phyloP scores from a whole-genome alignment of 2,113 vertebrate species.

The Cyprinodon tularosa region DNA sequence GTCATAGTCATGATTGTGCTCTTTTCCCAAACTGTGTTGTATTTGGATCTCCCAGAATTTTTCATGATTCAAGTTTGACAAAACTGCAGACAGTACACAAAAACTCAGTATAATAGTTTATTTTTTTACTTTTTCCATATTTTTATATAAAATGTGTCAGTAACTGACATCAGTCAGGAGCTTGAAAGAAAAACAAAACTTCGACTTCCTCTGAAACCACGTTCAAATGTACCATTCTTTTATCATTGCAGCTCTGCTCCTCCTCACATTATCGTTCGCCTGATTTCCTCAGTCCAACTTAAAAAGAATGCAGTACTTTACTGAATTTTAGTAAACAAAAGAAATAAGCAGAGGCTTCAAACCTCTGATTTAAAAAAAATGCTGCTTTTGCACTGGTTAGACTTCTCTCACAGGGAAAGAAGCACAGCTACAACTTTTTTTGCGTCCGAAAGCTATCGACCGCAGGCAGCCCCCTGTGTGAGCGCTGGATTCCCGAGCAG shows the following conservation, averaged over 20 bases:
- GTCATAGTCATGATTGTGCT: conserved; percentile 52
- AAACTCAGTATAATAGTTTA: conserved; percentile 70
- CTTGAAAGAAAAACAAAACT: conserved; percentile 50
- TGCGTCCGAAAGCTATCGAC: conserved; percentile 38
- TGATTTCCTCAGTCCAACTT: conserved; percentile 55
- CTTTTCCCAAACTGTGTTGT: conserved; percentile 45
- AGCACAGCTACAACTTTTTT: conserved; percentile 70
- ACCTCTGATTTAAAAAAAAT: conserved; percentile 77
- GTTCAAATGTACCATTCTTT: conserved; percentile 79
- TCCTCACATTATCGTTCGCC: conserved; percentile 44
- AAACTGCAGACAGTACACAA: conserved; percentile 74
- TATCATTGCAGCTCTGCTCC: conserved; percentile 26
- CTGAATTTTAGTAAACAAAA: conserved; percentile 80
- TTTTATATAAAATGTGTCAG: conserved; percentile 80
- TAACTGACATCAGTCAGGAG: conserved; percentile 80
- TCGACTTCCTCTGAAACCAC: conserved; percentile 70
- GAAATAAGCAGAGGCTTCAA: conserved; percentile 72
- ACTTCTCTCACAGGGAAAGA: conserved; percentile 68
- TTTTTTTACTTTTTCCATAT: conserved; percentile 54
- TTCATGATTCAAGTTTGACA: conserved; percentile 34
- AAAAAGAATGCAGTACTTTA: conserved; percentile 76
- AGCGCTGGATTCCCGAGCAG: conserved; percentile 28
- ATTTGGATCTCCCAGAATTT: conserved; percentile 33
- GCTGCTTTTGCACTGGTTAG: conserved; percentile 82
- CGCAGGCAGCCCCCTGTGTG: conserved; percentile 48